Conservation (phyloP, 2,113 vertebrate genomes). For the Irena cyanogastra region DNA sequence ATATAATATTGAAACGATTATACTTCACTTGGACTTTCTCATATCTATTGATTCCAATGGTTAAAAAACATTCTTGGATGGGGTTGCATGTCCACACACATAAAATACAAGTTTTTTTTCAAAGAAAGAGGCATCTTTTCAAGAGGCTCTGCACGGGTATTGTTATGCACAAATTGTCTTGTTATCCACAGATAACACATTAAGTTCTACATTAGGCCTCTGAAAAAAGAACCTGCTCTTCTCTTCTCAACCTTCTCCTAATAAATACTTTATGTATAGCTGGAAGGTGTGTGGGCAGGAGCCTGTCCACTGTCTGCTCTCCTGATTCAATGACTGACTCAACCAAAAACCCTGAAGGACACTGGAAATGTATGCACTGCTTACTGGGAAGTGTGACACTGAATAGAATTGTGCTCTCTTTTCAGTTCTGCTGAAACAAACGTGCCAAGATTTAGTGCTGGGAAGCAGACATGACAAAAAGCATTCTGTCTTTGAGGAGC, state of each 20-base stretch:
- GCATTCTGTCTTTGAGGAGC: not conserved
- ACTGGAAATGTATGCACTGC: not conserved
- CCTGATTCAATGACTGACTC: conserved; percentile 23
- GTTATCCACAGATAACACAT: not conserved
- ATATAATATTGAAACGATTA: not conserved
- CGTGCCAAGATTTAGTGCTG: not conserved
- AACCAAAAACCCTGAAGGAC: not conserved
- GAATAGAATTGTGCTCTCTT: not conserved
- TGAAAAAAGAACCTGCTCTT: conserved; percentile 5
- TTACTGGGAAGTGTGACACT: not conserved
- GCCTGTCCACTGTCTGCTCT: not conserved
- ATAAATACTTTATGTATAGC: conserved; percentile 45
- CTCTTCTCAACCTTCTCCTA: not conserved
- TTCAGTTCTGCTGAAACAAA: not conserved
- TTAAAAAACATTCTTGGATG: not conserved
- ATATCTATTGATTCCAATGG: not conserved
- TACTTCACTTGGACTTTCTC: not conserved
- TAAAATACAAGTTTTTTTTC: not conserved
- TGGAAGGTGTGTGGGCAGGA: conserved; percentile 30
- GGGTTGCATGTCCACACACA: not conserved
- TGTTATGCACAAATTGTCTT: not conserved
- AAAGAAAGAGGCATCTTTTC: not conserved
- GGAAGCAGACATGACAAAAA: not conserved
- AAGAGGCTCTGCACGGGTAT: not conserved
- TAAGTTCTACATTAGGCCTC: not conserved